Evolutionary conservation across 2,113 vertebrate genomes (phyloP).

Genomic region (Arizona elegans): DNA sequence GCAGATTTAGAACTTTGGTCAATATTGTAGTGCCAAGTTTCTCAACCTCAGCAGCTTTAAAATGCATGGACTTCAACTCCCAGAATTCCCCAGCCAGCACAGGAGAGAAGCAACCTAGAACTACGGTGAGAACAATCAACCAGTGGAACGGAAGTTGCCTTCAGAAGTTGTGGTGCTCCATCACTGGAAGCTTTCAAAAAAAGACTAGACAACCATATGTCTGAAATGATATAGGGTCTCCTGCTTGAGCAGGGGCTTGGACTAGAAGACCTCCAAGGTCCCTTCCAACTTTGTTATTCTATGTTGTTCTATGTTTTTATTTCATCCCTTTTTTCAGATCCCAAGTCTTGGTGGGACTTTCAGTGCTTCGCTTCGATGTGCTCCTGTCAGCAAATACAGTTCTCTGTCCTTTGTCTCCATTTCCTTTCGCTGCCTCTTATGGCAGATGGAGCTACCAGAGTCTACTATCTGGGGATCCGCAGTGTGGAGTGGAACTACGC

Average conservation of each 20-base stretch:
- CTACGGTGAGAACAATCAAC: background rate
- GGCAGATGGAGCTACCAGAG: constrained; percentile 53
- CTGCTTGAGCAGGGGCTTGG: background rate
- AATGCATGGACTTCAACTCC: background rate
- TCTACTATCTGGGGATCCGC: constrained; percentile 69
- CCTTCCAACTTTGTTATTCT: background rate
- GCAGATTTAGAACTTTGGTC: background rate
- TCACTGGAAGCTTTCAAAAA: background rate
- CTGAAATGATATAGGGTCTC: background rate
- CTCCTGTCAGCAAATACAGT: background rate
- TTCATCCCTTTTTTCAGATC: background rate
- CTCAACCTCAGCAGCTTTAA: background rate
- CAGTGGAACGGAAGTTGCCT: background rate
- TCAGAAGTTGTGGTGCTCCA: background rate
- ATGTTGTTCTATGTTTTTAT: background rate
- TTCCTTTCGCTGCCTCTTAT: background rate
- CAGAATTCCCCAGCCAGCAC: background rate
- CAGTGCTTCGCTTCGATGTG: constrained; percentile 11
- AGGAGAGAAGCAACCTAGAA: background rate
- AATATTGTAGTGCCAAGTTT: background rate
- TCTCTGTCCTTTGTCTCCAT: constrained; percentile 41
- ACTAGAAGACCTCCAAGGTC: background rate
- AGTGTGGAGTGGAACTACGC: constrained; percentile 73
- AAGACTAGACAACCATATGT: background rate
- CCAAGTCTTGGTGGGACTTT: background rate